A percentile compares a stretch with the other conserved stretches of the same genome.
phyloP scores from a whole-genome alignment of 2,797 vertebrate species.

The Nasua narica region DNA sequence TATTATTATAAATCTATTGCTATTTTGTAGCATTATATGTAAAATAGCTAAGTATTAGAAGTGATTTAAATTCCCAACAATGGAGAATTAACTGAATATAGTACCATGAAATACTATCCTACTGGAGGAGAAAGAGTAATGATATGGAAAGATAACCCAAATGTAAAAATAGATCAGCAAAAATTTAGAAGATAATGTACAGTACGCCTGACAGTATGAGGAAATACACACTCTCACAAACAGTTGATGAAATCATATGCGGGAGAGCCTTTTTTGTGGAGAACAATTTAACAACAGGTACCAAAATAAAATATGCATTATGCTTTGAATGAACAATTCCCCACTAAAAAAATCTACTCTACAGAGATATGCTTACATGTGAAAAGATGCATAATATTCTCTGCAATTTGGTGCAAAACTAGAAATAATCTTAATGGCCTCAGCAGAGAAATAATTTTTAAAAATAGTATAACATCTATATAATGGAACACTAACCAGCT shows the following conservation, averaged over 20 bases:
- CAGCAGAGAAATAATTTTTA: background rate
- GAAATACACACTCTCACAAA: background rate
- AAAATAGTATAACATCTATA: background rate
- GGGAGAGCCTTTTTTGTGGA: background rate
- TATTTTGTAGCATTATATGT: background rate
- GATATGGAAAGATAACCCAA: background rate
- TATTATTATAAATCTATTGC: background rate
- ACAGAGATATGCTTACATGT: background rate
- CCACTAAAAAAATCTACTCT: background rate
- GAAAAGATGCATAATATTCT: background rate
- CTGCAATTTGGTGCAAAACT: background rate
- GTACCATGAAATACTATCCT: background rate
- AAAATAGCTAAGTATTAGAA: background rate
- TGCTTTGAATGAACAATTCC: background rate
- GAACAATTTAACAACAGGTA: background rate
- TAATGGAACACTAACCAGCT: background rate
- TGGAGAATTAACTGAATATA: background rate
- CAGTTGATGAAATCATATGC: background rate
- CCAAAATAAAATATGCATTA: background rate
- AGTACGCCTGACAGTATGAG: background rate
- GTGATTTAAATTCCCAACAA: background rate
- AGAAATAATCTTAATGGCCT: background rate
- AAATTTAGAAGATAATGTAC: background rate
- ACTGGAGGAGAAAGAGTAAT: background rate
- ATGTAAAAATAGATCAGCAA: background rate